These are phyloP conservation scores for Galaxias olidus DNA, from an alignment of 2,797 vertebrate species.

Conservation along the genomic window DNA sequence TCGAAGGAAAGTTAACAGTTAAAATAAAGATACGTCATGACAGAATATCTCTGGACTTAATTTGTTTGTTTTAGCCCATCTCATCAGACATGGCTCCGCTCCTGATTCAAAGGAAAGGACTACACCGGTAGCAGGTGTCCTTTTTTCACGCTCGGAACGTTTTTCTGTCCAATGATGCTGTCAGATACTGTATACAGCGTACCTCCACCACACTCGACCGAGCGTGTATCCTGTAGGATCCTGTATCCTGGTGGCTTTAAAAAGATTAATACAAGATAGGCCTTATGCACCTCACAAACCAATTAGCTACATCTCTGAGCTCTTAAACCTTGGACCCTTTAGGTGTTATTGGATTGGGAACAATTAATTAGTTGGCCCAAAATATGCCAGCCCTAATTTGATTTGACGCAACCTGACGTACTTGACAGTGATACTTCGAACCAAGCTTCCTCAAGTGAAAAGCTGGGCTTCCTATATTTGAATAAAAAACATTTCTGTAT, in stretches of 20 bases:
- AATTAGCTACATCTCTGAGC: conserved; percentile 12
- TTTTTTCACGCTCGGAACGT: not conserved
- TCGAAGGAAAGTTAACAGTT: not conserved
- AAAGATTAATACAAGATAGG: conserved; percentile 9
- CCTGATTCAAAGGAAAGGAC: too few species aligned
- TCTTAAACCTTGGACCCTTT: conserved; percentile 22
- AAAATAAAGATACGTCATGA: not conserved
- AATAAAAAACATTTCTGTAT: too few species aligned
- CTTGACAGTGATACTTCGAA: not conserved
- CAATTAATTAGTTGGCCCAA: conserved; percentile 30
- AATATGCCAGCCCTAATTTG: conserved; percentile 33
- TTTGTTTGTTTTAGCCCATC: too few species aligned
- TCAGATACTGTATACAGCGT: not conserved
- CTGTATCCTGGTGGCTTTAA: conserved; percentile 4
- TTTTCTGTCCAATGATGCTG: not conserved
- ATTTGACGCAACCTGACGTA: not conserved
- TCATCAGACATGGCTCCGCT: too few species aligned
- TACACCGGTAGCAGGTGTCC: too few species aligned
- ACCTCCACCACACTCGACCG: not conserved
- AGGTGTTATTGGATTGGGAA: conserved; percentile 36
- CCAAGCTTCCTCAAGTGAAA: too few species aligned
- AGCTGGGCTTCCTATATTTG: too few species aligned
- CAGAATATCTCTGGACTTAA: too few species aligned
- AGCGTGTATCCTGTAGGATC: too few species aligned
- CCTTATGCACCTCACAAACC: not conserved